Percentiles rank a stretch among this genome's conserved stretches.
phyloP scores from a whole-genome alignment of 2,113 vertebrate species.

The Bos javanicus region DNA sequence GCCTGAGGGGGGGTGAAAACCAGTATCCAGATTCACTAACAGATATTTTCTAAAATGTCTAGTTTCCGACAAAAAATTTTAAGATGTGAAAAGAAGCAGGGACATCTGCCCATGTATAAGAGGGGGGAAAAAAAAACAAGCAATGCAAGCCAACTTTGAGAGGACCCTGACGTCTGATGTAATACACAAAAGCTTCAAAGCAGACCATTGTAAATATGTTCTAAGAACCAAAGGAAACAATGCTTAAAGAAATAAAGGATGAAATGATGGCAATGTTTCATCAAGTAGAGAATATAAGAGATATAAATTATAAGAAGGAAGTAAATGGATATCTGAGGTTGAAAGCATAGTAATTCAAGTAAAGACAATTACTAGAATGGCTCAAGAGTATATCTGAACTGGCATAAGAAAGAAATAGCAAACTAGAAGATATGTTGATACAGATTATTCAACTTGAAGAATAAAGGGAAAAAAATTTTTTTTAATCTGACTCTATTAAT shows the following conservation, averaged over 20 bases:
- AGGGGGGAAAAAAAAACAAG: not conserved
- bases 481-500: not conserved
- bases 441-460: not conserved
- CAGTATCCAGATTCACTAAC: not conserved
- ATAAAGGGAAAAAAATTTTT: not conserved
- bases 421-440: not conserved
- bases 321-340: not conserved
- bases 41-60: not conserved
- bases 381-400: not conserved
- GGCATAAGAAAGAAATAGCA: not conserved
- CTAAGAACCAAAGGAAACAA: not conserved
- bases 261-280: not conserved
- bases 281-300: not conserved
- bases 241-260: not conserved
- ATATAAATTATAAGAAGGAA: not conserved
- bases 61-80: not conserved
- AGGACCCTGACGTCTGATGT: not conserved
- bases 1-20: not conserved
- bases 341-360: not conserved
- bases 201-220: not conserved
- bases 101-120: not conserved
- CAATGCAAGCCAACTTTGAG: not conserved
- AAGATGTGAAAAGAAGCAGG: not conserved
- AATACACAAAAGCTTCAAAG: not conserved
- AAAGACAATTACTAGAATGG: not conserved